Evolutionary conservation across 1,140 invertebrate genomes (phyloP).

Genomic region (Ips typographus): DNA sequence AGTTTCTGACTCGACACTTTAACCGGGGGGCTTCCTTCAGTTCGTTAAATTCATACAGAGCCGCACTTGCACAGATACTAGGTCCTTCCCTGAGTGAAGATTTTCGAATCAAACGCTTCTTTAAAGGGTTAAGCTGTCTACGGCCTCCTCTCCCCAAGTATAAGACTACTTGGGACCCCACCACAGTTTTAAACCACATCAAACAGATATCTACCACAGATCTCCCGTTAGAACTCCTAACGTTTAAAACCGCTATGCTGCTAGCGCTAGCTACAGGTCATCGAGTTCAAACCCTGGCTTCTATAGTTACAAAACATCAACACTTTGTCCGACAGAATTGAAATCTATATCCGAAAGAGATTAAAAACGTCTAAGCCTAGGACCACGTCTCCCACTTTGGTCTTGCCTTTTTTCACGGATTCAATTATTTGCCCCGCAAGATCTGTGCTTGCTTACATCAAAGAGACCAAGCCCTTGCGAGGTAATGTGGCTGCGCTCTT

Average conservation of each 20-base stretch:
- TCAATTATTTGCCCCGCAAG: conserved; percentile 4
- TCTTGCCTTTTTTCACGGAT: conserved; percentile 11
- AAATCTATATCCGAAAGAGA: neutral
- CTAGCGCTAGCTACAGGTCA: conserved; percentile 16
- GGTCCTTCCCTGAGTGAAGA: neutral
- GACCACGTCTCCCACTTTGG: neutral
- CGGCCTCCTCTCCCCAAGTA: conserved; percentile 10
- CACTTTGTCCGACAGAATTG: neutral
- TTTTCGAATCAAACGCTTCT: conserved; percentile 16
- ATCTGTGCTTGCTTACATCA: conserved; percentile 6
- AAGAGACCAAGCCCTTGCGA: conserved; percentile 8
- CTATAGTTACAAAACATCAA: conserved; percentile 15
- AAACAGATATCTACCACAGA: neutral
- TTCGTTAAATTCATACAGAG: conserved; percentile 17
- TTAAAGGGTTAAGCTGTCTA: neutral
- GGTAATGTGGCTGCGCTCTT: neutral
- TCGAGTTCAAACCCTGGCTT: conserved; percentile 14
- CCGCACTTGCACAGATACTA: conserved; percentile 12
- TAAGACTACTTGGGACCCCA: conserved; percentile 19
- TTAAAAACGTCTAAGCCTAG: conserved; percentile 10
- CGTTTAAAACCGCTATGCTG: conserved; percentile 2
- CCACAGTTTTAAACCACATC: conserved; percentile 7
- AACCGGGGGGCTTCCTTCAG: conserved; percentile 11
- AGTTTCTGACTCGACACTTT: conserved; percentile 14
- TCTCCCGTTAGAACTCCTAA: neutral